Conservation (phyloP, 2,797 vertebrate species). For the Coregonus sp. region DNA sequence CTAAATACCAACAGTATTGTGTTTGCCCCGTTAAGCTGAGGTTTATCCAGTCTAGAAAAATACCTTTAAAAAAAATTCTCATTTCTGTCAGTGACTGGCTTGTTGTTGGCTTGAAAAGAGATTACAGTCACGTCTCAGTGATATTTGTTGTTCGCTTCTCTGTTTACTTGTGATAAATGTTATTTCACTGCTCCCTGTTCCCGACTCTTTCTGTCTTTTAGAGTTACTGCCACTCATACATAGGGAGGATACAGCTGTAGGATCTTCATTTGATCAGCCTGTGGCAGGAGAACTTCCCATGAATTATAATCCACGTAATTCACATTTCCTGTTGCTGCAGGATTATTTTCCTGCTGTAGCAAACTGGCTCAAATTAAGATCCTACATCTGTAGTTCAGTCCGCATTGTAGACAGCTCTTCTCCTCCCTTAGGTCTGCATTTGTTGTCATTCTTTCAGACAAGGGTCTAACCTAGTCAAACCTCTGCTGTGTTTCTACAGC, state of each 20-base stretch:
- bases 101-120: not conserved
- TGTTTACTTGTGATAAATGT: slow-evolving; percentile 7
- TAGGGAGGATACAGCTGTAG: no score
- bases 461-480: not conserved
- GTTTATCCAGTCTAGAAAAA: not conserved
- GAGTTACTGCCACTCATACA: not conserved
- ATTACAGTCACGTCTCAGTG: not conserved
- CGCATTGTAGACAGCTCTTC: no score
- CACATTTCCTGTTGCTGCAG: no score
- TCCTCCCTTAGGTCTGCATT: not conserved
- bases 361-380: no score
- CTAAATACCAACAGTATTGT: not conserved
- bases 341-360: no score
- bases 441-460: not conserved
- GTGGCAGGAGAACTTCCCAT: no score
- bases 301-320: no score
- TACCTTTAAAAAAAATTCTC: not conserved
- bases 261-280: no score
- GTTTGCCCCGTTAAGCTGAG: not conserved
- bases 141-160: not conserved
- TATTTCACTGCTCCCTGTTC: not conserved
- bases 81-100: not conserved
- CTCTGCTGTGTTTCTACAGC: not conserved
- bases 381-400: no score
- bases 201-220: not conserved